Evolutionary conservation across 2,888 invertebrate species (phyloP), one percentile per base, ranked within the genome.

Genomic region (Danaus chrysippus): DNA sequence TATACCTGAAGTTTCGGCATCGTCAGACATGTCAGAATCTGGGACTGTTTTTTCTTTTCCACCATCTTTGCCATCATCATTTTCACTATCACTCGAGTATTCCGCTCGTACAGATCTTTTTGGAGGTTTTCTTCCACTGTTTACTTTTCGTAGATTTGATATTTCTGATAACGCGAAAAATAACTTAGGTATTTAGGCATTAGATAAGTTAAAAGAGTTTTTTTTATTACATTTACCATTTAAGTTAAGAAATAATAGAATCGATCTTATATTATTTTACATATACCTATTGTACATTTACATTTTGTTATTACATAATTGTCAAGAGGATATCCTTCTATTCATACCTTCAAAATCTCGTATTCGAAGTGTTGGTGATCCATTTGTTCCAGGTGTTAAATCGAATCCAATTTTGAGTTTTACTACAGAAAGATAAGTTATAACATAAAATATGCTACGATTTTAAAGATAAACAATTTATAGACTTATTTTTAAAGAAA

Each of bases 351-450:
- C 71, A 64, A 79, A 81, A 62, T 81, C 73, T 64, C 78, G 77
- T 72, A 84, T 76, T 69, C 71, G 75, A 56, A 84, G 69, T 56
- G 76, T 72, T 44, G 83, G 82, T 57, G 65, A 70, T 59, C 81
- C 84, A 73, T 81, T 74, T 65, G 70, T 68, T 65, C 76, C 79
- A 72, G 76, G 76, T 53, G 73, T 77, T 75, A 85, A 76, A 76
- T 85, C 84, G 75, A 86, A 83, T 64, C 82, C 85, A 76, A 86
- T 70, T 73, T 75, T 81, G 68, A 86, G 67, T 73, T 83, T 75
- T 63, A 84, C 86, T 86, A 78, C 75, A 85, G 83, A 64, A 17
- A 10, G 17, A 17, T 17, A 49, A 17, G 49, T 10, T 34, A 34
- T 34, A 3, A 34, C 6, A 0, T 34, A 34, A 34, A 34, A 34